A percentile compares a stretch with the other conserved stretches of the same genome.
Evolutionary conservation across 1,140 invertebrate genomes (phyloP).

Genomic region (Reticulitermes speratus): DNA sequence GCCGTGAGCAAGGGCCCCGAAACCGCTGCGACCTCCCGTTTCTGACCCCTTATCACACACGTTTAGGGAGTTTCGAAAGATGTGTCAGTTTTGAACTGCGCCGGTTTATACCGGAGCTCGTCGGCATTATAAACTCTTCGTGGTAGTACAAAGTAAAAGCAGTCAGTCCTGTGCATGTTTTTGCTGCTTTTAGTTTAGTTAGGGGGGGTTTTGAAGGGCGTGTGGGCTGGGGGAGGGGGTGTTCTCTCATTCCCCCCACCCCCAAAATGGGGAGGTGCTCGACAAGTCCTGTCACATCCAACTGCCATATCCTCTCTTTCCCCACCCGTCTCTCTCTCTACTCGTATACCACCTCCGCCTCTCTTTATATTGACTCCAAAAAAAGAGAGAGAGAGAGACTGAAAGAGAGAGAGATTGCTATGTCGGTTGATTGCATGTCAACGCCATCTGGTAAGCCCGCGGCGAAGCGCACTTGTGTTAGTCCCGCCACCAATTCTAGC

Average conservation of each 20-base stretch:
- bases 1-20: too few relatives aligned
- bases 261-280: constrained; percentile 8
- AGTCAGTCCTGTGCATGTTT: not conserved
- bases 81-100: not conserved
- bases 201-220: not conserved
- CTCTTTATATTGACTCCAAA: constrained; percentile 16
- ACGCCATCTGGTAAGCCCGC: not conserved
- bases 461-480: constrained; percentile 13
- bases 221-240: not conserved
- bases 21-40: too few relatives aligned
- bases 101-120: not conserved
- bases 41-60: too few relatives aligned
- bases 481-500: constrained; percentile 3
- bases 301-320: not conserved
- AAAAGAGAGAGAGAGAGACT: not conserved
- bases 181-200: constrained; percentile 8
- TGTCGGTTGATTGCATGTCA: constrained; percentile 17
- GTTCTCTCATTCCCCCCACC: not conserved
- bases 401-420: not conserved
- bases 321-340: not conserved
- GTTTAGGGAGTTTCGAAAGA: too few relatives aligned
- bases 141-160: constrained; percentile 12
- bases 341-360: not conserved
- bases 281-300: constrained; percentile 17
- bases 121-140: not conserved